These are phyloP conservation scores for Cantharis lateralis DNA, from an alignment of 2,888 invertebrate species.

Conservation along the genomic window DNA sequence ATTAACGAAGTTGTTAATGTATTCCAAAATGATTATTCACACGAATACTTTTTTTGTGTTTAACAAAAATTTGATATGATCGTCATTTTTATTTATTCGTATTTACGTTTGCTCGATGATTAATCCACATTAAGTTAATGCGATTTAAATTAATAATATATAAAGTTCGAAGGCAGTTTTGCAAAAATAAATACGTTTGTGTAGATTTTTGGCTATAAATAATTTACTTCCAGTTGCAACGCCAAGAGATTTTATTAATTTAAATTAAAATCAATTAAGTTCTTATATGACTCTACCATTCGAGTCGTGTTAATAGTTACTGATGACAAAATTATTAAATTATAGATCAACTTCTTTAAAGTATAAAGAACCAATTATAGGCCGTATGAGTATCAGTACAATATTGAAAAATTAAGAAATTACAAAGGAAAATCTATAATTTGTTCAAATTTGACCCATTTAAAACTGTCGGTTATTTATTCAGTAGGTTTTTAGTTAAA, in stretches of 20 bases:
- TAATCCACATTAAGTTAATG: neutral
- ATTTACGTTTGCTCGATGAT: neutral
- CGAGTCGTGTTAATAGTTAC: neutral
- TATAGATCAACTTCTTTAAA: neutral
- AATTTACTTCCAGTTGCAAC: neutral
- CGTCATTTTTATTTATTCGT: neutral
- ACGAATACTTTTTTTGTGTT: neutral
- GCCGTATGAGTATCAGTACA: too few relatives aligned
- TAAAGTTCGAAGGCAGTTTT: too few relatives aligned
- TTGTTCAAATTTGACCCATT: neutral
- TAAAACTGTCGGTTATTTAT: neutral
- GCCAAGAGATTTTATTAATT: neutral
- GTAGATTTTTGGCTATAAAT: neutral
- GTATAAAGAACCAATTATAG: neutral
- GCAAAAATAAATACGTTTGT: neutral
- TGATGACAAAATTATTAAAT: neutral
- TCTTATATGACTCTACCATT: neutral
- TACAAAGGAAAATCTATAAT: neutral
- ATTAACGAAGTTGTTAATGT: neutral
- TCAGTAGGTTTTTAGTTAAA: neutral
- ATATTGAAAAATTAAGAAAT: too few relatives aligned
- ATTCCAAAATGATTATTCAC: neutral
- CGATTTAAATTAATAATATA: neutral
- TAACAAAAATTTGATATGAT: neutral
- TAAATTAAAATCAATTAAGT: neutral